These are phyloP conservation scores for Dione juno DNA, from an alignment of 2,888 invertebrate species.

Conservation along the genomic window DNA sequence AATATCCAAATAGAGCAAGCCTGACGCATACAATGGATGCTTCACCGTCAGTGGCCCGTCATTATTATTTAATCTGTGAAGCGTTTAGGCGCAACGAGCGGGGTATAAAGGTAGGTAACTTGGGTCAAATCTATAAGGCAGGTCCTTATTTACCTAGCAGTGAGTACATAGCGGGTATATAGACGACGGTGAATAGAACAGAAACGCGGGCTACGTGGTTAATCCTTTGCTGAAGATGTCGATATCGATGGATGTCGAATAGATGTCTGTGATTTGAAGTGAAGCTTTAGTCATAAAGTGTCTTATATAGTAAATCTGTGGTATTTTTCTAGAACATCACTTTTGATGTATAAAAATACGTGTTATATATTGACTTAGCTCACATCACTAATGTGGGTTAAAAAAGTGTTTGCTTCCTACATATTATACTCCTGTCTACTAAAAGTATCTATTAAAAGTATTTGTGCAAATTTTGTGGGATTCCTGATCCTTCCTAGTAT, in stretches of 20 bases:
- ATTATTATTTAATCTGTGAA: conserved; percentile 52
- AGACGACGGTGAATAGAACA: conserved; percentile 61
- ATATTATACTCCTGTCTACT: too few species aligned
- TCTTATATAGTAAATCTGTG: too few species aligned
- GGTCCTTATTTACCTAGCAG: conserved; percentile 65
- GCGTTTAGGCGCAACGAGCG: conserved; percentile 50
- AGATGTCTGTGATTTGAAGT: neutral
- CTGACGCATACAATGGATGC: conserved; percentile 45
- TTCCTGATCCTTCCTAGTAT: too few species aligned
- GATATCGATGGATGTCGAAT: conserved; percentile 32
- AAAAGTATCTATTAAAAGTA: too few species aligned
- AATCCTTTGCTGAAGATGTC: conserved; percentile 38
- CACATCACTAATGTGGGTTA: too few species aligned
- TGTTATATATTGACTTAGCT: too few species aligned
- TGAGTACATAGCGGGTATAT: conserved; percentile 62
- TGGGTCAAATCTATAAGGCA: conserved; percentile 69
- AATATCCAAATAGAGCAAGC: conserved; percentile 41
- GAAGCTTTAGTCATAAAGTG: too few species aligned
- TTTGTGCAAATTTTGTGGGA: too few species aligned
- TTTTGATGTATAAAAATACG: too few species aligned
- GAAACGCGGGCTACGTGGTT: conserved; percentile 56
- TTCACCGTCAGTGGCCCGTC: conserved; percentile 43
- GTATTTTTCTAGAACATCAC: too few species aligned
- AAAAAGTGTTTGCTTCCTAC: too few species aligned
- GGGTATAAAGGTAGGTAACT: conserved; percentile 53